These are phyloP conservation scores for Geococcyx californianus DNA, from an alignment of 2,113 vertebrate species.

Conservation along the genomic window DNA sequence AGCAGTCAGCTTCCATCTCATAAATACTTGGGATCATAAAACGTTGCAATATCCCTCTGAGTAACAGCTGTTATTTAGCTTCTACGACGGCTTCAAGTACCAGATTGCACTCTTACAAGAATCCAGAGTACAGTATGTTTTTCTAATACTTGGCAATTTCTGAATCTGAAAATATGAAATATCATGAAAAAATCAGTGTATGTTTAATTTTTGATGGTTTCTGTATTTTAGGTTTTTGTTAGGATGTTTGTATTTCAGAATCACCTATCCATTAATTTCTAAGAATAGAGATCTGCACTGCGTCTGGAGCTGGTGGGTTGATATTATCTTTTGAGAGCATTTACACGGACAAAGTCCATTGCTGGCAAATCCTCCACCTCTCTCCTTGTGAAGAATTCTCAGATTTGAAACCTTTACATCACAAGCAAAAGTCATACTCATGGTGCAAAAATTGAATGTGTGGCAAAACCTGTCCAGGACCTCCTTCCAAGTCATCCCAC, in stretches of 20 bases:
- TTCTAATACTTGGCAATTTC: background rate
- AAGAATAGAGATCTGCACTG: background rate
- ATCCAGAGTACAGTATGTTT: constrained; percentile 32
- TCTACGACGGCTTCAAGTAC: constrained; percentile 1
- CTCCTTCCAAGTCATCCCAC: background rate
- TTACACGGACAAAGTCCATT: background rate
- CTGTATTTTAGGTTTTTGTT: background rate
- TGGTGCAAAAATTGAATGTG: background rate
- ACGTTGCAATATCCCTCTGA: background rate
- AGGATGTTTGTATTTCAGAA: background rate
- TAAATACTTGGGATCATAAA: background rate
- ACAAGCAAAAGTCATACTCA: background rate
- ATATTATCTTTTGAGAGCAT: background rate
- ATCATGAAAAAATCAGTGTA: background rate
- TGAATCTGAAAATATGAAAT: background rate
- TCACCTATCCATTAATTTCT: background rate
- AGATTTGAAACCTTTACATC: background rate
- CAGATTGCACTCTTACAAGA: constrained; percentile 26
- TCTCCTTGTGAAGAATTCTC: background rate
- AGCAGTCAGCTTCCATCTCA: background rate
- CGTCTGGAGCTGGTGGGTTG: background rate
- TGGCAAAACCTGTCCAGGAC: background rate
- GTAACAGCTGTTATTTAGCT: constrained; percentile 45
- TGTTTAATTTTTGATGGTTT: background rate
- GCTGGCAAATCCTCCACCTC: background rate